Base-by-base conservation (phyloP, 1,140 invertebrate species). In the Drosophila orena region DNA sequence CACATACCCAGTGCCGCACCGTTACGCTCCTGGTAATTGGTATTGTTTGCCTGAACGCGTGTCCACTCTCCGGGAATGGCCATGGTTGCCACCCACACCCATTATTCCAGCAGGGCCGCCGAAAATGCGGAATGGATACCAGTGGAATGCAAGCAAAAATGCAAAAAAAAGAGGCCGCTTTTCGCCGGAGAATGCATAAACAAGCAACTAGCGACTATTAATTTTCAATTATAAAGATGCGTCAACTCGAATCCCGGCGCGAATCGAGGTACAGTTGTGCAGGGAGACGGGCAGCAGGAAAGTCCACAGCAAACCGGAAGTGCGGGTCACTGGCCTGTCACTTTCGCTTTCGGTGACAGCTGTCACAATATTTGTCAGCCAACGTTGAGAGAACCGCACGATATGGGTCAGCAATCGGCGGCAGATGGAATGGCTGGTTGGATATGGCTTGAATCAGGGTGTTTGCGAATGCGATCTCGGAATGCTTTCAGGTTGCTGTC, bases 11-110 rank as follows among this genome's bases (percentile, higher is more conserved):
- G 72, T 64, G 47, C 60, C 46, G 52, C 66, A 46, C 77, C 66
- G 81, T 81, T 85, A 86, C 76, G 70, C 77, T 58, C 65, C 58
- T 74, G 81, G 78, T 86, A 86, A 86, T 86, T 86, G 81, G 81
- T 86, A 86, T 86, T 86, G 81, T 86, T 86, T 86, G 81, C 81
- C 78, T 80, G 81, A 85, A 81, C 81, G 77, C 81, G 81, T 85
- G 81, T 65, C 77, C 81, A 79, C 46, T 70, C 54, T 70, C 50
- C 42, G 75, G 79, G 66, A 78, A 75, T 43, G 55, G 66, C 30
- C 42, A 44, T 49, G 34, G 68, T 46, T 59, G 43, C 58, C 56
- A 47, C 71, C 50, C 59, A 58, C 52, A 38, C 52, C 72, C 76
- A 58, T 61, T 38, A 75, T 49, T 62, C 66, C 37, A 38, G 0